Percentiles rank a stretch among this genome's conserved stretches.
Evolutionary conservation across 2,888 invertebrate species (phyloP).

Genomic region (Limenitis camilla): DNA sequence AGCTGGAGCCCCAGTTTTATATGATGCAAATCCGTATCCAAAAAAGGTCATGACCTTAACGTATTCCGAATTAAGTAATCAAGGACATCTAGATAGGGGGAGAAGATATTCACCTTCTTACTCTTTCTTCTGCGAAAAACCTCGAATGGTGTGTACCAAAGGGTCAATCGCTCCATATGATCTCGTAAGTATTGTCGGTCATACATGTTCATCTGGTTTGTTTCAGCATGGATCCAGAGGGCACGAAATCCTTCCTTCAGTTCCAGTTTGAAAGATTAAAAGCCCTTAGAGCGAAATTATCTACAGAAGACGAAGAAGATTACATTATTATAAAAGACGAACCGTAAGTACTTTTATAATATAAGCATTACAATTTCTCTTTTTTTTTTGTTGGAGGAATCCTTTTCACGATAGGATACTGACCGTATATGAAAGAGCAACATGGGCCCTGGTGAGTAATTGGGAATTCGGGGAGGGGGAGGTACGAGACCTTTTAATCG

Average conservation of each 20-base stretch:
- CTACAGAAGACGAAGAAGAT: conserved; percentile 48
- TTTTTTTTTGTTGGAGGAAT: neutral
- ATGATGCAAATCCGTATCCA: no score
- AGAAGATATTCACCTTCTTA: no score
- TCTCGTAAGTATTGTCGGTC: neutral
- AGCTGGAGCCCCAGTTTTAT: no score
- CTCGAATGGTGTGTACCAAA: neutral
- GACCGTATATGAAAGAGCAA: no score
- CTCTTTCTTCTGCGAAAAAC: no score
- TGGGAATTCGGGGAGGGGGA: no score
- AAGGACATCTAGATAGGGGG: no score
- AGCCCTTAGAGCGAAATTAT: conserved; percentile 53
- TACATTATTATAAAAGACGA: conserved; percentile 50
- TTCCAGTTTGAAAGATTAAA: conserved; percentile 58
- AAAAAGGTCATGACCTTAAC: no score
- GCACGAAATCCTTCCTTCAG: conserved; percentile 58
- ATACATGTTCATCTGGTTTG: neutral
- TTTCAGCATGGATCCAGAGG: conserved; percentile 34
- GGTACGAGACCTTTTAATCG: no score
- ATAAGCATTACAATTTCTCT: neutral
- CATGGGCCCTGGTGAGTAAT: no score
- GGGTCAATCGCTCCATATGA: neutral
- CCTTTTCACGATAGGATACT: neutral
- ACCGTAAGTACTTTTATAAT: conserved; percentile 40
- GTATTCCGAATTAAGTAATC: no score